Evolutionary conservation across 2,888 invertebrate species (phyloP).

Genomic region (Trichopoda pennipes): DNA sequence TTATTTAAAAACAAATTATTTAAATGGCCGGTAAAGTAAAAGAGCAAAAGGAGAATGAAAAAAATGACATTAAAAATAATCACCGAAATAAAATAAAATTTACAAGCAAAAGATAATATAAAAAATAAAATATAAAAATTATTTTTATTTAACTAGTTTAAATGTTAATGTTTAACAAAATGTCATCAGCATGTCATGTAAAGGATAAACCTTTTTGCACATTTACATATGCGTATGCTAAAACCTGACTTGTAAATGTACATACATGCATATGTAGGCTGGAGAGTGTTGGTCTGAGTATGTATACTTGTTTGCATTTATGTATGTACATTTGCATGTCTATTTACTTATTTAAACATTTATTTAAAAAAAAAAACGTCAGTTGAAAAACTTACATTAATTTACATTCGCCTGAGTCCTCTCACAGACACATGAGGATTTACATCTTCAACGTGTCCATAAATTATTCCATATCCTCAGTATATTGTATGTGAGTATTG

Average conservation of each 20-base stretch:
- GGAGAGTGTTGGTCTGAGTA: not conserved
- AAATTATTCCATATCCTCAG: constrained; percentile 66
- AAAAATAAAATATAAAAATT: constrained; percentile 56
- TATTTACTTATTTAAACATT: constrained; percentile 59
- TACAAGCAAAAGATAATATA: not conserved
- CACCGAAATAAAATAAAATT: constrained; percentile 46
- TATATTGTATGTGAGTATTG: constrained; percentile 20
- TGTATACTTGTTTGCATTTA: constrained; percentile 11
- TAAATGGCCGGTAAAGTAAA: constrained; percentile 43
- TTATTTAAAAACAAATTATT: constrained; percentile 57
- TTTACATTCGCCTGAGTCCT: constrained; percentile 31
- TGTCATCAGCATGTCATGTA: constrained; percentile 66
- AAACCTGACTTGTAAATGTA: constrained; percentile 9
- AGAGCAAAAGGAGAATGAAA: not conserved
- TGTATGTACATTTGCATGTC: constrained; percentile 42
- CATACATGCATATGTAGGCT: constrained; percentile 7
- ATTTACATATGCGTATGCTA: not conserved
- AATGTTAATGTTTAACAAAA: constrained; percentile 66
- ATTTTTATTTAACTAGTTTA: constrained; percentile 65
- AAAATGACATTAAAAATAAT: constrained; percentile 60
- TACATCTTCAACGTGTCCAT: constrained; percentile 66
- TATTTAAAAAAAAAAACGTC: constrained; percentile 28
- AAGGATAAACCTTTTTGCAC: constrained; percentile 45
- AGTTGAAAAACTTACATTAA: constrained; percentile 49
- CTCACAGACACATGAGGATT: constrained; percentile 55